These are phyloP conservation scores for Suricata suricatta DNA, from an alignment of 2,113 vertebrate species.

Conservation along the genomic window DNA sequence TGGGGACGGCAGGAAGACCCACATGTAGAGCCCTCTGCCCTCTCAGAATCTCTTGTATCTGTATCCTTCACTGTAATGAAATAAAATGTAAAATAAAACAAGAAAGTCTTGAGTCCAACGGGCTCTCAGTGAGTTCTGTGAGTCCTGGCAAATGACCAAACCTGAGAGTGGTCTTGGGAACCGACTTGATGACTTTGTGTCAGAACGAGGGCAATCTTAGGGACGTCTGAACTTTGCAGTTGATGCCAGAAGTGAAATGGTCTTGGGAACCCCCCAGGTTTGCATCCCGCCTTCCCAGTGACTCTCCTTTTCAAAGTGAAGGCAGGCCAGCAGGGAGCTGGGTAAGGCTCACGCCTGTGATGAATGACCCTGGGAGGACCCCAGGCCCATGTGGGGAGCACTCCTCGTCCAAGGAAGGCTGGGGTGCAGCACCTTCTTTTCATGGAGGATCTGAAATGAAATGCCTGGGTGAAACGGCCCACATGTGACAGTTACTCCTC, in stretches of 20 bases:
- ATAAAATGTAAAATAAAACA: neutral
- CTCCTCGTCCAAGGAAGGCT: too few species aligned
- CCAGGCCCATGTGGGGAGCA: neutral
- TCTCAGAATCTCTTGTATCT: neutral
- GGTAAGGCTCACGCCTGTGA: neutral
- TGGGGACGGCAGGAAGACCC: neutral
- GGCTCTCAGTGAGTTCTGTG: neutral
- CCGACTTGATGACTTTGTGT: too few species aligned
- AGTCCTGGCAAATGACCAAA: too few species aligned
- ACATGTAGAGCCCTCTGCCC: neutral
- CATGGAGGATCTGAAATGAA: neutral
- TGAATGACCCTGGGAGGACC: neutral
- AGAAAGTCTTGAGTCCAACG: neutral
- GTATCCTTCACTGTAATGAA: neutral
- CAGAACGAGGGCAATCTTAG: neutral
- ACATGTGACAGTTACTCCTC: neutral
- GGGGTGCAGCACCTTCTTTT: neutral
- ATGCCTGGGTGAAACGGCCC: neutral
- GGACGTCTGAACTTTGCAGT: neutral
- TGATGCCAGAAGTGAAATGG: neutral
- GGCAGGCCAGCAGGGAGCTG: neutral
- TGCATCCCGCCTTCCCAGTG: neutral
- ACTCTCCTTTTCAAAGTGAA: neutral
- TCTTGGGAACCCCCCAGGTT: neutral
- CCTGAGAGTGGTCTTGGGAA: neutral